Conservation (phyloP, 2,888 invertebrate genomes). For the Metalampra italica region DNA sequence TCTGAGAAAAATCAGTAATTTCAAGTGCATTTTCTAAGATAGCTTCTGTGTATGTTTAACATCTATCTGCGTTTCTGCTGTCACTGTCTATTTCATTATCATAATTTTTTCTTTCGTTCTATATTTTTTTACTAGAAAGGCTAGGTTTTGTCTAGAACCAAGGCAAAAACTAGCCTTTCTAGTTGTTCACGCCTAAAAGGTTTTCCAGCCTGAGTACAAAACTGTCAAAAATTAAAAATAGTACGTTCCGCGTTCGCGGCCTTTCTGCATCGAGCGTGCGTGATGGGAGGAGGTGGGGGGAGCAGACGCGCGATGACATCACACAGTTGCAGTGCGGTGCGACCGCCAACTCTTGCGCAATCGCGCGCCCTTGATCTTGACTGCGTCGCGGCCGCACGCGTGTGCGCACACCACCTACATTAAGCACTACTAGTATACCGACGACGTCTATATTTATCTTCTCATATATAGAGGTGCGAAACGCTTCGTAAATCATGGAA, state of each 20-base stretch:
- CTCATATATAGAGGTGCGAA: constrained; percentile 66
- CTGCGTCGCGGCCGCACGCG: constrained; percentile 74
- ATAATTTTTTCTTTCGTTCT: no score
- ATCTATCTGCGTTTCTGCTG: no score
- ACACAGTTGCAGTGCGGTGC: constrained; percentile 68
- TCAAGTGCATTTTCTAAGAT: not conserved
- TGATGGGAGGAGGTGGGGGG: constrained; percentile 33
- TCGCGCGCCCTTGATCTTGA: constrained; percentile 78
- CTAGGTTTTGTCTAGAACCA: no score
- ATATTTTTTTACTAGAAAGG: no score
- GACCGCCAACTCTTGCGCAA: constrained; percentile 77
- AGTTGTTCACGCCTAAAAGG: no score
- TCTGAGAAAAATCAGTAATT: constrained; percentile 2
- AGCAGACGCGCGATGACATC: constrained; percentile 61
- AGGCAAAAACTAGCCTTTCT: no score
- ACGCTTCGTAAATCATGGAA: constrained; percentile 46
- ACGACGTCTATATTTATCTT: constrained; percentile 67
- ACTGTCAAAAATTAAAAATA: constrained; percentile 52
- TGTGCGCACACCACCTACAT: constrained; percentile 48
- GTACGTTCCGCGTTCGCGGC: constrained; percentile 65
- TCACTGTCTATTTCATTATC: no score
- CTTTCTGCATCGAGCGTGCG: constrained; percentile 46
- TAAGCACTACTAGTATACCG: constrained; percentile 49
- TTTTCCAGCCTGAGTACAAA: no score
- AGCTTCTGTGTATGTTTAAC: no score